A percentile compares a stretch with the other conserved stretches of the same genome.
phyloP scores from a whole-genome alignment of 2,113 vertebrate genomes.

The Apaloderma vittatum region DNA sequence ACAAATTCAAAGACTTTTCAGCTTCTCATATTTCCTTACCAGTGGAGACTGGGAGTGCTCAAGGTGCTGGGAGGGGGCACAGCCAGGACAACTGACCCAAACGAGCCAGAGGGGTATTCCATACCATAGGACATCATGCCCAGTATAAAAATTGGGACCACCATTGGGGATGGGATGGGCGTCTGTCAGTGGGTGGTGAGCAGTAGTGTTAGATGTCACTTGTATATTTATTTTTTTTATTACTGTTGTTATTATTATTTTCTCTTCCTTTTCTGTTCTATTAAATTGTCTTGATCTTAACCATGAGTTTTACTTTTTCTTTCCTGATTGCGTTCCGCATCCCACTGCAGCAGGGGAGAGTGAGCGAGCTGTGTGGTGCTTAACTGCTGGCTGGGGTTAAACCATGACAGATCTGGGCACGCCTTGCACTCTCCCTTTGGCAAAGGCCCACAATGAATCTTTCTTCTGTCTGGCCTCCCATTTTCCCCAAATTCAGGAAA shows the following conservation, averaged over 20 bases:
- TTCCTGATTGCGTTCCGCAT: neutral
- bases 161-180: neutral
- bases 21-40: neutral
- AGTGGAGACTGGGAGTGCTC: neutral
- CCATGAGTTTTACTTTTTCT: neutral
- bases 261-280: neutral
- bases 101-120: neutral
- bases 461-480: neutral
- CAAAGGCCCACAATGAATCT: neutral
- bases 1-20: neutral
- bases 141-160: neutral
- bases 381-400: neutral
- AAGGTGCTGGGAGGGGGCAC: neutral
- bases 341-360: neutral
- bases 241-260: neutral
- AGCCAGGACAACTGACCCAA: neutral
- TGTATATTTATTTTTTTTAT: neutral
- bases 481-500: neutral
- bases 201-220: neutral
- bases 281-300: neutral
- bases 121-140: neutral
- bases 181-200: neutral
- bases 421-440: neutral
- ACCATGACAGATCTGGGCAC: neutral
- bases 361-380: neutral